Conservation (phyloP, 2,888 invertebrate species). For the Agriotes lineatus region DNA sequence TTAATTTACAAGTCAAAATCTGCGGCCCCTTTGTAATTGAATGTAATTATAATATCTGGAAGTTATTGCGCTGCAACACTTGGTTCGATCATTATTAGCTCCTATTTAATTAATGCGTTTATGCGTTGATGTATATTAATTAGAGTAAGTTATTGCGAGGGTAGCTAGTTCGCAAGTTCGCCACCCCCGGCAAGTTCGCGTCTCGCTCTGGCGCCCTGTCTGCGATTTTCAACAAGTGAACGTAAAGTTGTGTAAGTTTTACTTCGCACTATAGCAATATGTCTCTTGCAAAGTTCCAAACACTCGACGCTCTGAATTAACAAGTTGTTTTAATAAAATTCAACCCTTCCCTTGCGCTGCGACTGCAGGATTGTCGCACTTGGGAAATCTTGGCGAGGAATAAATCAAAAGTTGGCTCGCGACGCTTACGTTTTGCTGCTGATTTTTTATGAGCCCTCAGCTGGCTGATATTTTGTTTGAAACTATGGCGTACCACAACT, state of each 20-base stretch:
- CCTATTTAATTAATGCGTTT: constrained; percentile 66
- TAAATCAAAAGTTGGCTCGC: constrained; percentile 65
- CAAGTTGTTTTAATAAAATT: constrained; percentile 67
- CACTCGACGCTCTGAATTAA: constrained; percentile 66
- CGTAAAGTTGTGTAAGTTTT: constrained; percentile 61
- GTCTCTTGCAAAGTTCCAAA: constrained; percentile 60
- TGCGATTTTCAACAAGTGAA: constrained; percentile 47
- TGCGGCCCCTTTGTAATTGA: constrained; percentile 45
- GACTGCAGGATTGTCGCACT: constrained; percentile 59
- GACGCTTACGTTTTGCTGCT: constrained; percentile 10
- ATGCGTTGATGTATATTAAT: constrained; percentile 68
- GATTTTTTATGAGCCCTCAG: constrained; percentile 4
- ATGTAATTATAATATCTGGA: constrained; percentile 50
- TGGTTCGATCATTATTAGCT: constrained; percentile 66
- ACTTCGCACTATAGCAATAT: constrained; percentile 59
- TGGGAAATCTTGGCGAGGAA: constrained; percentile 59
- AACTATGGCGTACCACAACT: too few species aligned
- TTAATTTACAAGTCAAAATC: constrained; percentile 47
- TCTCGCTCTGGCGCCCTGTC: constrained; percentile 48
- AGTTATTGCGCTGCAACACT: constrained; percentile 60
- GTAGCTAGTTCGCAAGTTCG: constrained; percentile 46
- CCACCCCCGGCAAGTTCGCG: constrained; percentile 46
- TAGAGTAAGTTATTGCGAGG: constrained; percentile 64
- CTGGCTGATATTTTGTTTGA: too few species aligned
- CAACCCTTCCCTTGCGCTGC: constrained; percentile 62